A percentile compares a stretch with the other conserved stretches of the same genome.
Evolutionary conservation across 1,140 invertebrate genomes (phyloP).

Genomic region (Prorops nasuta): DNA sequence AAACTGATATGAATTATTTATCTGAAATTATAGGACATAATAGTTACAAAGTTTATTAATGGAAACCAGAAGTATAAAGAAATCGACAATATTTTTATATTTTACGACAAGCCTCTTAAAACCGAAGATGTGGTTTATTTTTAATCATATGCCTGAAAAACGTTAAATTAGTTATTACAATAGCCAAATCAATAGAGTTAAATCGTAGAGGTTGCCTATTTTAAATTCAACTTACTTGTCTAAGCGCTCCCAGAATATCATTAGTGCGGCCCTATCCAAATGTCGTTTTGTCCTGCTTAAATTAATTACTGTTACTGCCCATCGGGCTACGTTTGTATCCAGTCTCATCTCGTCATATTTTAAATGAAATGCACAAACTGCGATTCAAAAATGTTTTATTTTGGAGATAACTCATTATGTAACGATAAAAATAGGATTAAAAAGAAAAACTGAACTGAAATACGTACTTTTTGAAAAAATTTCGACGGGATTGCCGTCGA

Average conservation of each 20-base stretch:
- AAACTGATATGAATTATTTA: too few species aligned
- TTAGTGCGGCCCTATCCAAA: conserved; percentile 91
- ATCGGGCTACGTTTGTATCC: conserved; percentile 91
- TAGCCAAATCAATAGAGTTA: conserved; percentile 56
- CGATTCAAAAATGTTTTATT: too few species aligned
- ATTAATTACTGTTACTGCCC: conserved; percentile 93
- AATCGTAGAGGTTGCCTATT: conserved; percentile 89
- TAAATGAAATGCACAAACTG: conserved; percentile 96
- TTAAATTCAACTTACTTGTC: conserved; percentile 92
- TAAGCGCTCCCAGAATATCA: conserved; percentile 95
- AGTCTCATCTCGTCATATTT: conserved; percentile 95
- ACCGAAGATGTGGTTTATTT: conserved; percentile 87
- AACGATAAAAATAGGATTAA: too few species aligned
- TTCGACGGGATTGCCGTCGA: conserved; percentile 95
- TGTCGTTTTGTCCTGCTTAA: conserved; percentile 91
- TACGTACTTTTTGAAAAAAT: conserved; percentile 92
- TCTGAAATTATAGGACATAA: too few species aligned
- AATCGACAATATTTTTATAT: too few species aligned
- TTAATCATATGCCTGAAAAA: conserved; percentile 86
- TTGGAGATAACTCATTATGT: too few species aligned
- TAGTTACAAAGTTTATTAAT: too few species aligned
- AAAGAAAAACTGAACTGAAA: too few species aligned
- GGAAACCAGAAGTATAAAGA: too few species aligned
- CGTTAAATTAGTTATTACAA: conserved; percentile 62
- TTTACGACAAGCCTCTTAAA: too few species aligned